Evolutionary conservation across 2,888 invertebrate genomes (phyloP).

Genomic region (Leptogaster cylindrica): DNA sequence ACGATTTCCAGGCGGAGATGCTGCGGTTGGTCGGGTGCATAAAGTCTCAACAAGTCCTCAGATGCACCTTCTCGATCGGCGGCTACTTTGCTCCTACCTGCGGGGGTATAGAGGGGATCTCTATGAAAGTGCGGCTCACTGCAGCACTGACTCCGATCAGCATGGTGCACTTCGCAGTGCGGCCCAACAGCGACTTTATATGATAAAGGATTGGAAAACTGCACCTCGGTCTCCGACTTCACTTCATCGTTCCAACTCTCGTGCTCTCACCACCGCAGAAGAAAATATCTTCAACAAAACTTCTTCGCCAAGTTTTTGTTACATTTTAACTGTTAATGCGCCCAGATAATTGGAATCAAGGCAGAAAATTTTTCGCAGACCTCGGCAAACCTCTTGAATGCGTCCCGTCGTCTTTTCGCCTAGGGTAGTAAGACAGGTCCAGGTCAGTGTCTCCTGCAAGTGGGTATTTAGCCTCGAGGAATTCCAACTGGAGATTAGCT

Average conservation of each 20-base stretch:
- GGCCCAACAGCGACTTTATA: too few relatives aligned
- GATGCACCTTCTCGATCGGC: slow-evolving; percentile 25
- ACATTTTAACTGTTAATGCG: slow-evolving; percentile 39
- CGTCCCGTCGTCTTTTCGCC: slow-evolving; percentile 23
- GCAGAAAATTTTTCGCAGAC: slow-evolving; percentile 31
- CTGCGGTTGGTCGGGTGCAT: slow-evolving; percentile 8
- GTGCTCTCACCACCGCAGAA: not conserved
- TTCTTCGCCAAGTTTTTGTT: slow-evolving; percentile 23
- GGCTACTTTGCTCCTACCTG: not conserved
- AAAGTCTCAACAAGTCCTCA: slow-evolving; percentile 28
- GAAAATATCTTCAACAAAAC: not conserved
- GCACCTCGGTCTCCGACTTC: too few relatives aligned
- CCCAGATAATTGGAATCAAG: slow-evolving; percentile 38
- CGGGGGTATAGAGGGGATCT: not conserved
- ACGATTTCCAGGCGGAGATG: not conserved
- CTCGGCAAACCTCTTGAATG: not conserved
- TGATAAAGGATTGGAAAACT: too few relatives aligned
- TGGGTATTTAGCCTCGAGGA: slow-evolving; percentile 21
- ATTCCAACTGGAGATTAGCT: too few relatives aligned
- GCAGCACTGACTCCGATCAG: not conserved
- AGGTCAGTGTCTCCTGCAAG: slow-evolving; percentile 38
- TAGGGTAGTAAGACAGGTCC: slow-evolving; percentile 27
- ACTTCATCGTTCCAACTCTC: slow-evolving; percentile 8
- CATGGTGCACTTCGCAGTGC: not conserved
- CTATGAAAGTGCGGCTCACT: slow-evolving; percentile 6